Conservation (phyloP, 2,797 vertebrate genomes). For the Squalus acanthias region DNA sequence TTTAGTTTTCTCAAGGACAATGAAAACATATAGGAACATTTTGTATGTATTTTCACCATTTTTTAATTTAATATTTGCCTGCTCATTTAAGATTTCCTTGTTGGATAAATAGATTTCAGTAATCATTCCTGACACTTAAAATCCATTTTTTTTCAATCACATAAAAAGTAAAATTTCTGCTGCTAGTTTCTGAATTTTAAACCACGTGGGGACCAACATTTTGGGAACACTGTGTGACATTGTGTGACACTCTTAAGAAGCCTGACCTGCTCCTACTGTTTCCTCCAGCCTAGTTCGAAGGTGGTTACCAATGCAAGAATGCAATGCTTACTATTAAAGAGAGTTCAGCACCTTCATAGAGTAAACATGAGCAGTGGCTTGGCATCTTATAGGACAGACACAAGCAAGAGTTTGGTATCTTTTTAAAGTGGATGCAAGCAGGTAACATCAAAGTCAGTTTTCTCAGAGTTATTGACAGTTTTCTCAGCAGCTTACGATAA, state of each 20-base stretch:
- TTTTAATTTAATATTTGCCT: no score
- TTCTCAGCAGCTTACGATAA: not conserved
- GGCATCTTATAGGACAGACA: not conserved
- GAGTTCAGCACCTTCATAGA: not conserved
- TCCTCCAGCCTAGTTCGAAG: no score
- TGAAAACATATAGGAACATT: no score
- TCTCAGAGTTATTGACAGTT: conserved; percentile 19
- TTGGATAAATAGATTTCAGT: no score
- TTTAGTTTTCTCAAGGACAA: no score
- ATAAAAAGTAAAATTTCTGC: no score
- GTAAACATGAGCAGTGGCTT: not conserved
- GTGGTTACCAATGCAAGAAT: not conserved
- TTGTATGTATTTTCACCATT: no score
- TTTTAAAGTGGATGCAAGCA: not conserved
- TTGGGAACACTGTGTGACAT: not conserved
- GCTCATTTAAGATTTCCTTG: not conserved
- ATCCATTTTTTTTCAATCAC: not conserved
- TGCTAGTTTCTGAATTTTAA: not conserved
- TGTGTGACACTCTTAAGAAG: not conserved
- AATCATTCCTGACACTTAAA: no score
- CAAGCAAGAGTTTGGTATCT: not conserved
- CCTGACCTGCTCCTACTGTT: not conserved
- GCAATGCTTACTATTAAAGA: not conserved
- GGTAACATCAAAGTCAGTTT: not conserved
- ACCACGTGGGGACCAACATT: not conserved